A percentile compares a stretch with the other conserved stretches of the same genome.
These are phyloP conservation scores for Campoletis sonorensis DNA, from an alignment of 1,140 invertebrate genomes.

Conservation along the genomic window DNA sequence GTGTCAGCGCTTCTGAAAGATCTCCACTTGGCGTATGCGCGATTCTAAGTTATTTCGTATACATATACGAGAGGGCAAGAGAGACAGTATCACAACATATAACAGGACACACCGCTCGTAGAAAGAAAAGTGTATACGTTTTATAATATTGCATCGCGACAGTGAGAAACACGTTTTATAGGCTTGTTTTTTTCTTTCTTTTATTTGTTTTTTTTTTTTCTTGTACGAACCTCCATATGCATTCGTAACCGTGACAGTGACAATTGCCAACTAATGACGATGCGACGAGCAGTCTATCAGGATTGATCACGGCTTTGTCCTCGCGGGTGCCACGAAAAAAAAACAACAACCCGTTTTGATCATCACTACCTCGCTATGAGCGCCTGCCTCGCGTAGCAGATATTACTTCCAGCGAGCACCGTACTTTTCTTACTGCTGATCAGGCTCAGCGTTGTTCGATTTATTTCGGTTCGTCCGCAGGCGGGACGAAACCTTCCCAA, in stretches of 20 bases:
- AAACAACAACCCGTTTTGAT: constrained; percentile 68
- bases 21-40: constrained; percentile 1
- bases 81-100: constrained; percentile 7
- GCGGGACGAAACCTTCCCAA: constrained; percentile 59
- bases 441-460: constrained; percentile 69
- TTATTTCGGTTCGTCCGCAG: constrained; percentile 71
- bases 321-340: constrained; percentile 67
- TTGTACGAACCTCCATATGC: constrained; percentile 73
- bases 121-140: not conserved
- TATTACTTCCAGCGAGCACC: constrained; percentile 67
- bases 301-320: constrained; percentile 70
- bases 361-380: constrained; percentile 63
- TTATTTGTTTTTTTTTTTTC: not conserved
- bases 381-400: constrained; percentile 41
- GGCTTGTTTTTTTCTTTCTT: not conserved
- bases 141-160: not conserved
- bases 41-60: not conserved
- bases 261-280: constrained; percentile 62
- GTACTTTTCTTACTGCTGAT: constrained; percentile 65
- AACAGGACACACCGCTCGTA: not conserved
- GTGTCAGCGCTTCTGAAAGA: constrained; percentile 16
- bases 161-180: not conserved
- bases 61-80: not conserved
- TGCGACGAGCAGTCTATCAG: constrained; percentile 57
- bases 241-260: constrained; percentile 69